Percentiles rank a stretch among this genome's conserved stretches.
Evolutionary conservation across 64 coral and sea anemone species (phyloP).

Genomic region (Anthopleura sola): DNA sequence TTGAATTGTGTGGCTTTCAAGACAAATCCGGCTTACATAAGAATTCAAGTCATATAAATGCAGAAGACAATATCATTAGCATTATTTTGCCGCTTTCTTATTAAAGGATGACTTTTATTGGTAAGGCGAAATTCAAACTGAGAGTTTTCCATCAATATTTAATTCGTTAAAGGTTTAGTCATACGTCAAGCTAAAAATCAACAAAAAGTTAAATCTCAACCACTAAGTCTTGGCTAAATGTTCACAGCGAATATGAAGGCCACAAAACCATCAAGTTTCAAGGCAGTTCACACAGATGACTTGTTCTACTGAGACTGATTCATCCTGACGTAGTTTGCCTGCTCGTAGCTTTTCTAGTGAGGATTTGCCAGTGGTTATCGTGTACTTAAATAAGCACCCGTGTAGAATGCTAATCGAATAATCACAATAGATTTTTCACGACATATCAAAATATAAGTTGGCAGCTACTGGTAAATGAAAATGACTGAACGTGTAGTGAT

Average conservation of each 20-base stretch:
- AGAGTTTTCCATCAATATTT: slow-evolving; percentile 12
- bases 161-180: background rate
- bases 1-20: background rate
- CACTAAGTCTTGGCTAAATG: background rate
- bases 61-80: background rate
- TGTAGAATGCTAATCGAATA: background rate
- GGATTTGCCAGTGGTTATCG: background rate
- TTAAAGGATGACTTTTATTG: background rate
- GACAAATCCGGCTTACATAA: background rate
- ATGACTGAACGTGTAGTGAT: slow-evolving; percentile 85
- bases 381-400: background rate
- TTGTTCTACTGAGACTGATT: background rate
- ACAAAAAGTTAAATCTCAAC: slow-evolving; percentile 8
- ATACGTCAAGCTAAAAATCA: background rate
- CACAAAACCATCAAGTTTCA: background rate
- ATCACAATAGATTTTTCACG: background rate
- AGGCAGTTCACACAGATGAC: background rate
- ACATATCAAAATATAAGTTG: background rate
- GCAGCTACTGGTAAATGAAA: slow-evolving; percentile 2
- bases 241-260: background rate
- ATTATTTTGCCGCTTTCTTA: background rate
- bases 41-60: background rate
- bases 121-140: background rate
- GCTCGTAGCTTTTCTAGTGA: background rate
- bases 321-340: too few species aligned